These are phyloP conservation scores for Chymomyza procnemis DNA, from an alignment of 2,888 invertebrate genomes.

Conservation along the genomic window DNA sequence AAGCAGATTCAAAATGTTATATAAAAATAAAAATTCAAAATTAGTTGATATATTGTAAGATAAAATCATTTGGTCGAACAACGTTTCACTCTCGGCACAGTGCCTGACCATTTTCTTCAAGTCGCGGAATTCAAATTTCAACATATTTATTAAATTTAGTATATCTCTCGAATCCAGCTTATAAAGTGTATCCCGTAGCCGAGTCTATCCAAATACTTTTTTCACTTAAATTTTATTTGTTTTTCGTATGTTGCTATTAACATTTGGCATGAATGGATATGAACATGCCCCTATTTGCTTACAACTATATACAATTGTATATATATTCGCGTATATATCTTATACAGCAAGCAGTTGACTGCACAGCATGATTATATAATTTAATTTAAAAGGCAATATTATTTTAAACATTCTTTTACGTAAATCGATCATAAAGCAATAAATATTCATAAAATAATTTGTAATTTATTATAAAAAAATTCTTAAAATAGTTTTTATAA, in stretches of 20 bases:
- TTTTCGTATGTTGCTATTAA: slow-evolving; percentile 31
- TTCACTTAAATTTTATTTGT: background rate
- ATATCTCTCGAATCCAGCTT: too few species aligned
- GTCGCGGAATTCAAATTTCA: too few species aligned
- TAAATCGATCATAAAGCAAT: too few species aligned
- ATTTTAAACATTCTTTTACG: too few species aligned
- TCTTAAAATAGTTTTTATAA: too few species aligned
- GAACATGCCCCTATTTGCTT: background rate
- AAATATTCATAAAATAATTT: background rate
- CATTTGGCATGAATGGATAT: slow-evolving; percentile 34
- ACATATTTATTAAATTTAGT: too few species aligned
- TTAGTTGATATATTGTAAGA: too few species aligned
- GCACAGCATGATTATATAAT: slow-evolving; percentile 48
- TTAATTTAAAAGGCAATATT: slow-evolving; percentile 4
- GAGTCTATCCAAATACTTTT: background rate
- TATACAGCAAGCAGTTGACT: slow-evolving; percentile 34
- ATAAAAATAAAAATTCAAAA: too few species aligned
- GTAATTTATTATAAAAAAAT: background rate
- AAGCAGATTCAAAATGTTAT: too few species aligned
- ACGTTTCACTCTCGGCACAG: too few species aligned
- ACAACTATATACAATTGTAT: slow-evolving; percentile 1
- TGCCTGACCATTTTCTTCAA: too few species aligned
- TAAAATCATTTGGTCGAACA: too few species aligned
- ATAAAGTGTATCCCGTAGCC: background rate
- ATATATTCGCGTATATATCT: slow-evolving; percentile 36